A percentile compares a stretch with the other conserved stretches of the same genome.
phyloP scores from a whole-genome alignment of 2,888 invertebrate genomes.

The Meghimatium bilineatum region DNA sequence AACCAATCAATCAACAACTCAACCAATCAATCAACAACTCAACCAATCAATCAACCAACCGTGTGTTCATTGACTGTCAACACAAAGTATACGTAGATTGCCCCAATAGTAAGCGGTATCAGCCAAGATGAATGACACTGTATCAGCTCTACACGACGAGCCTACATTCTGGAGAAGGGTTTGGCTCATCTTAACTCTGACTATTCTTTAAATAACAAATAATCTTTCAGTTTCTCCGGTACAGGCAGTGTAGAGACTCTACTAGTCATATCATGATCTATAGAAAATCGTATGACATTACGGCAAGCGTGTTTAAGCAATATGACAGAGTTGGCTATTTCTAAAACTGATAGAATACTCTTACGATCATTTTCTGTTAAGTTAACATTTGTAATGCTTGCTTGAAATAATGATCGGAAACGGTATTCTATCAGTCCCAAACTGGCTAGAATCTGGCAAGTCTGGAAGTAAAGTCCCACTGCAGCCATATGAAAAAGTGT shows the following conservation, averaged over 20 bases:
- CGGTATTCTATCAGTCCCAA: slow-evolving; percentile 68
- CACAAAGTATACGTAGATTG: no score
- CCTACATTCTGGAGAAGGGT: no score
- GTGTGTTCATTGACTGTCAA: no score
- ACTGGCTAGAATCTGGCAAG: slow-evolving; percentile 70
- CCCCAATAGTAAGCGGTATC: no score
- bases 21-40: no score
- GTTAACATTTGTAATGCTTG: slow-evolving; percentile 61
- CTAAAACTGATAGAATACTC: slow-evolving; percentile 64
- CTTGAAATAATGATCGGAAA: slow-evolving; percentile 60
- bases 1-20: no score
- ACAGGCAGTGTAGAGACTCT: slow-evolving; percentile 69
- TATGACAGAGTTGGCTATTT: slow-evolving; percentile 66
- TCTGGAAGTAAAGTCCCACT: slow-evolving; percentile 71
- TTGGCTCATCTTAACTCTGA: no score
- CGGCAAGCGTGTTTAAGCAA: slow-evolving; percentile 71
- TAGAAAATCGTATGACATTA: slow-evolving; percentile 69
- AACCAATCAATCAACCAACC: no score
- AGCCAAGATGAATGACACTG: no score
- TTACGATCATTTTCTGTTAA: slow-evolving; percentile 62
- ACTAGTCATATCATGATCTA: slow-evolving; percentile 67
- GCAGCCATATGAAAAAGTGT: slow-evolving; percentile 71
- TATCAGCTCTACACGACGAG: no score
- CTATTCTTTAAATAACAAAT: slow-evolving; percentile 69
- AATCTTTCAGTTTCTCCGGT: slow-evolving; percentile 71